Percentiles rank a stretch among this genome's conserved stretches.
phyloP scores from a whole-genome alignment of 2,797 vertebrate genomes.

The Choloepus didactylus region DNA sequence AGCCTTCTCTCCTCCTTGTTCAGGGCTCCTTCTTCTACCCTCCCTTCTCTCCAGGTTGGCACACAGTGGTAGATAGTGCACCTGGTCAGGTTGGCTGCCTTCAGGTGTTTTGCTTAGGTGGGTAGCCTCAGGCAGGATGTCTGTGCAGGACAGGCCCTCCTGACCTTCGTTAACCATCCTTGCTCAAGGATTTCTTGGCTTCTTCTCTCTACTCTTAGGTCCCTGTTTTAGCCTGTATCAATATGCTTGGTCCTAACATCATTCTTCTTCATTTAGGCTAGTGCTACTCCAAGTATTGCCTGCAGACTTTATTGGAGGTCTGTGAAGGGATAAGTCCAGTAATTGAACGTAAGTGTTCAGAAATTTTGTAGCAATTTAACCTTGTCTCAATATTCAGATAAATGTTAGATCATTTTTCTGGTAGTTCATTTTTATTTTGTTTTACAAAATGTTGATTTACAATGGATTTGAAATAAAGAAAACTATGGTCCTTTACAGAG shows the following conservation, averaged over 20 bases:
- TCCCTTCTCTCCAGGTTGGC: no score
- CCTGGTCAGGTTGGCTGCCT: no score
- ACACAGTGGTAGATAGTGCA: no score
- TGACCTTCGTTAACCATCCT: no score
- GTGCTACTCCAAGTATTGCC: neutral
- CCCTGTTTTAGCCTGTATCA: no score
- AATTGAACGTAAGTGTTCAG: slow-evolving; percentile 51
- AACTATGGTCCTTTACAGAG: neutral
- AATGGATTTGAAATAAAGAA: slow-evolving; percentile 57
- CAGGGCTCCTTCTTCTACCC: no score
- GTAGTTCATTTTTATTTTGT: slow-evolving; percentile 51
- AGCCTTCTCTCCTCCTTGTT: no score
- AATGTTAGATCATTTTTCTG: slow-evolving; percentile 37
- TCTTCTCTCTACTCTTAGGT: no score
- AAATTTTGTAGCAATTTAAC: slow-evolving; percentile 18
- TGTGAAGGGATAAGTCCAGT: neutral
- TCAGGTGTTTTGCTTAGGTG: no score
- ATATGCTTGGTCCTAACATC: neutral
- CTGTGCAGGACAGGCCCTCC: no score
- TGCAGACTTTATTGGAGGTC: neutral
- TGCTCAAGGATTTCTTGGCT: no score
- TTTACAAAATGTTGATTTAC: neutral
- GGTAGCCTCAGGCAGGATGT: no score
- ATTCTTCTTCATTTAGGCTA: neutral
- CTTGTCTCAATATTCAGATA: slow-evolving; percentile 6